phyloP scores from a whole-genome alignment of 2,797 vertebrate genomes.

The Cheirogaleus major region DNA sequence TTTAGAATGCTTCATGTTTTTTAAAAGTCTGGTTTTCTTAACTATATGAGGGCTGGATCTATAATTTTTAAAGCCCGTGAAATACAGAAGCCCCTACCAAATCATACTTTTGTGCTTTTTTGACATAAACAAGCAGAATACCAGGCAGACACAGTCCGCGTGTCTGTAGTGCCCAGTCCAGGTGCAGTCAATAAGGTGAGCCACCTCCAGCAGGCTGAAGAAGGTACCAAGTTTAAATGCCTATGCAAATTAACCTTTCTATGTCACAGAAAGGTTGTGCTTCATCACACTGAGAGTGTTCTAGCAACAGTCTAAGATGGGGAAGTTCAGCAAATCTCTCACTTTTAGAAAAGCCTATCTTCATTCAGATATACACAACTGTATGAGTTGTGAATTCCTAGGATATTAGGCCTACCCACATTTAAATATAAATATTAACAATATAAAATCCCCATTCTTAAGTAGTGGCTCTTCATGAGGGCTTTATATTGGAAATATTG shows the following conservation, averaged over 20 bases:
- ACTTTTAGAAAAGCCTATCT: constrained; percentile 12
- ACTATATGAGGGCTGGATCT: neutral
- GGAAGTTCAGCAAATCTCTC: constrained; percentile 50
- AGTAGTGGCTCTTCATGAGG: neutral
- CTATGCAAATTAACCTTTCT: constrained; percentile 52
- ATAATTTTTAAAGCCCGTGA: neutral
- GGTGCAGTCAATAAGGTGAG: neutral
- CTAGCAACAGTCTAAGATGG: neutral
- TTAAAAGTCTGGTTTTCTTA: neutral
- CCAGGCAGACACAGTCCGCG: too few species aligned
- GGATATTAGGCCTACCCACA: neutral
- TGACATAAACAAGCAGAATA: neutral
- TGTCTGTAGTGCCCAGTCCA: neutral
- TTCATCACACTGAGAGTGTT: neutral
- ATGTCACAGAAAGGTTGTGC: neutral
- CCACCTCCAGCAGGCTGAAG: neutral
- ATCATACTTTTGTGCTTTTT: neutral
- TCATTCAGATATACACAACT: neutral
- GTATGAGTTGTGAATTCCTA: constrained; percentile 15
- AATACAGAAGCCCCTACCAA: neutral
- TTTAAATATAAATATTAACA: constrained; percentile 40
- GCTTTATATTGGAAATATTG: neutral
- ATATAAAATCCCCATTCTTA: neutral
- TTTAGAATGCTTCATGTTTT: neutral
- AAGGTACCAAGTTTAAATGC: neutral